Evolutionary conservation across 2,888 invertebrate genomes (phyloP).

Genomic region (Rhopalosiphum nymphaeae): DNA sequence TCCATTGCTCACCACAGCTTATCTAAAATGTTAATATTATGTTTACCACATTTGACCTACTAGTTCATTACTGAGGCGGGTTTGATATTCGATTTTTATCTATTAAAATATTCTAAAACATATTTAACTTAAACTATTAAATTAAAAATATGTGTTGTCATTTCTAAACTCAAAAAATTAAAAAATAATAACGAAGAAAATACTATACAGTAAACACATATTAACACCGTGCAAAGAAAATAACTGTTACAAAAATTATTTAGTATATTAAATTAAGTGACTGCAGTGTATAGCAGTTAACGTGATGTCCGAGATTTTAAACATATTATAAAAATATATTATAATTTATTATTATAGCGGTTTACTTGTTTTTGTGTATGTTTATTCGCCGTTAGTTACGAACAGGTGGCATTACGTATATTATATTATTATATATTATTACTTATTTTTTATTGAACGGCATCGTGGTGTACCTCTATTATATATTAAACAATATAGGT

Average conservation of each 20-base stretch:
- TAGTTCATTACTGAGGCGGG: not conserved
- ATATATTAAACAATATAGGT: not conserved
- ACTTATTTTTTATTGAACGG: not conserved
- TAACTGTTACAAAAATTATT: not conserved
- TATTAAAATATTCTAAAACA: too few relatives aligned
- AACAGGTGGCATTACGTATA: not conserved
- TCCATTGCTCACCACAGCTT: not conserved
- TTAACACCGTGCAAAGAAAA: not conserved
- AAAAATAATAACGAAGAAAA: not conserved
- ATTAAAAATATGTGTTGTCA: not conserved
- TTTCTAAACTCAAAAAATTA: not conserved
- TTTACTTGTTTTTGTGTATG: not conserved
- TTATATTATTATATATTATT: not conserved
- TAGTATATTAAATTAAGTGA: not conserved
- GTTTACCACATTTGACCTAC: not conserved
- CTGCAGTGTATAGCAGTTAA: not conserved
- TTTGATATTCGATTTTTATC: not conserved
- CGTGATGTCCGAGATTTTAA: not conserved
- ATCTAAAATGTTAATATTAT: not conserved
- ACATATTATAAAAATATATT: not conserved
- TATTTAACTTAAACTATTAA: not conserved
- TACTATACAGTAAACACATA: not conserved
- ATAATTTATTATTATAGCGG: not conserved
- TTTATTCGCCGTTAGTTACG: not conserved
- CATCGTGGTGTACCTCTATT: not conserved